Conservation (phyloP, 2,888 invertebrate species). For the Colletes collaris region DNA sequence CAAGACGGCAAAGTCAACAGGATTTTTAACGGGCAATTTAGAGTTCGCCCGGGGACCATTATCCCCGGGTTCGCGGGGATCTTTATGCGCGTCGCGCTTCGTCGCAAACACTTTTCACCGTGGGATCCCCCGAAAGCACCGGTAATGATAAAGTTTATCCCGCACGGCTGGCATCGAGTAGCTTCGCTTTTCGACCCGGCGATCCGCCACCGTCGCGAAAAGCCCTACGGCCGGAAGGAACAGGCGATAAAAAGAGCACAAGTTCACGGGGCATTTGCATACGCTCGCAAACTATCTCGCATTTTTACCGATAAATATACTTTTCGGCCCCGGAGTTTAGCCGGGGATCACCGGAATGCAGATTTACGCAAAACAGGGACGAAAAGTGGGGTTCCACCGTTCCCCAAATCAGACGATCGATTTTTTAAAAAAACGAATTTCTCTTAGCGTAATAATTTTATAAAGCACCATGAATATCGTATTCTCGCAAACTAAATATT, state of each 20-base stretch:
- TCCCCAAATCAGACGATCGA: too few species aligned
- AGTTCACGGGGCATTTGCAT: constrained; percentile 71
- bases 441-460: too few species aligned
- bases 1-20: constrained; percentile 45
- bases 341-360: constrained; percentile 68
- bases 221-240: constrained; percentile 28
- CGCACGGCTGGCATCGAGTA: constrained; percentile 33
- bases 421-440: too few species aligned
- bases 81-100: constrained; percentile 53
- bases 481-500: too few species aligned
- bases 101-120: constrained; percentile 48
- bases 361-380: constrained; percentile 76
- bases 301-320: constrained; percentile 76
- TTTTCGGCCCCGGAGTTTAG: constrained; percentile 64
- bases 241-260: constrained; percentile 52
- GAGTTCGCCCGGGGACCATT: constrained; percentile 42
- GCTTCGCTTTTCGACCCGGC: constrained; percentile 27
- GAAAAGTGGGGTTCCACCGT: too few species aligned
- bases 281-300: constrained; percentile 68
- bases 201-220: background rate
- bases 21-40: constrained; percentile 54
- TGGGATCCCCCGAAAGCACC: constrained; percentile 33
- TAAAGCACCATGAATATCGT: too few species aligned
- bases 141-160: constrained; percentile 54
- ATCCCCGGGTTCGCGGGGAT: constrained; percentile 26